Base-by-base conservation (phyloP, 2,888 invertebrate genomes). In the Rotaria sp. region DNA sequence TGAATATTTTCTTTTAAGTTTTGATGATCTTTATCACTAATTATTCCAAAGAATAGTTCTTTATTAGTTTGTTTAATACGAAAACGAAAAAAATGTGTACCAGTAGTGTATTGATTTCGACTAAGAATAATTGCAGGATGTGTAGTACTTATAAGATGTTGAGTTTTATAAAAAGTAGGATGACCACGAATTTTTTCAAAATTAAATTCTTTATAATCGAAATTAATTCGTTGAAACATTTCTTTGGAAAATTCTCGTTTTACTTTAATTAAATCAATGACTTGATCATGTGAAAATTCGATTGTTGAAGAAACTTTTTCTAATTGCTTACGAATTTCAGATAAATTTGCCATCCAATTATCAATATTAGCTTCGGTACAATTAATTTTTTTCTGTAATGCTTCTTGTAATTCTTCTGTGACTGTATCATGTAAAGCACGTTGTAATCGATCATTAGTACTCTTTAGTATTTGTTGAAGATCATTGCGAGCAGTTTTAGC, bases 1-100 rank as follows among this genome's bases (percentile, higher is more conserved):
- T 26, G 67, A 35, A 5, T 15, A 67, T 67, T 67, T 35, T 67
- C 15, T 38, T 35, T 30, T 67, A 67, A 35, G 1, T 35, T 35
- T 35, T 67, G 35, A 67, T 21, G 18, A 21, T 67, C 67, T 8
- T 0, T 30, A 67, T 15, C 8, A 21, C 35, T 67, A 35, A 67
- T 35, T 13, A 35, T 5, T 15, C 67, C 67, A 21, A 67, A 67
- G 38, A 67, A 67, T 13, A 67, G 2, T 67, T 67, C 67, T 21
- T 67, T 21, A 15, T 35, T 35, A 67, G 15, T 21, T 67, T 67
- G 15, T 67, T 67, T 38, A 30, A 67, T 21, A 35, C 35, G 26
- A 67, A 67, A 67, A 35, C 35, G 67, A 67, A 67, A 67, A 67
- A 38, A 67, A 67, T 67, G 67, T 35, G 67, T 67, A 26, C 67